Conservation (phyloP, 2,113 vertebrate genomes). For the Aphyosemion australe region DNA sequence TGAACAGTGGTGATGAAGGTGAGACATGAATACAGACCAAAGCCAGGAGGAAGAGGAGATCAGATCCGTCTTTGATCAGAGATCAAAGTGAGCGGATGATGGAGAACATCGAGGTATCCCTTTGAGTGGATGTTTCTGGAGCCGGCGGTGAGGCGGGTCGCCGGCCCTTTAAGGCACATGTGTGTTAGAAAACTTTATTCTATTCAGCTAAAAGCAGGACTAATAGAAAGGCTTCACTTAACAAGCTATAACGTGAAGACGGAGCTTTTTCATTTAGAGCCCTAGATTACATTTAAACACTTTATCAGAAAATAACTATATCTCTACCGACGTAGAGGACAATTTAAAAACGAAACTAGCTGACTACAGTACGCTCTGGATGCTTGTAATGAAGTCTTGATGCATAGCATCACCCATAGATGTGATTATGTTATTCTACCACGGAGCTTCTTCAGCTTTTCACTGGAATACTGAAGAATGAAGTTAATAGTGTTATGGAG, state of each 20-base stretch:
- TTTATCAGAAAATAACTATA: conserved; percentile 65
- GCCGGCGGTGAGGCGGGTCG: conserved; percentile 31
- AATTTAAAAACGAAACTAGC: conserved; percentile 53
- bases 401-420: conserved; percentile 71
- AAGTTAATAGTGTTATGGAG: conserved; percentile 59
- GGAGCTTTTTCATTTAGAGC: conserved; percentile 23
- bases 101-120: conserved; percentile 60
- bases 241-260: conserved; percentile 61
- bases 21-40: background rate
- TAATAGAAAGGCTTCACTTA: conserved; percentile 53
- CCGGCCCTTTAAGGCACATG: conserved; percentile 64
- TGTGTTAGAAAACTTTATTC: conserved; percentile 56
- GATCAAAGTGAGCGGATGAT: background rate
- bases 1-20: conserved; percentile 7
- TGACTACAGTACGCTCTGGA: conserved; percentile 57
- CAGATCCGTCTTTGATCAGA: background rate
- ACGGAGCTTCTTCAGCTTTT: conserved; percentile 37
- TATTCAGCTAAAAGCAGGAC: conserved; percentile 50
- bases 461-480: conserved; percentile 24
- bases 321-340: conserved; percentile 62
- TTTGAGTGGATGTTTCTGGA: conserved; percentile 27
- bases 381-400: conserved; percentile 46
- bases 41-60: background rate
- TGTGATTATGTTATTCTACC: conserved; percentile 15
- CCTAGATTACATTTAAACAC: conserved; percentile 56